phyloP scores from a whole-genome alignment of 2,797 vertebrate species.

The Hydrolagus colliei region DNA sequence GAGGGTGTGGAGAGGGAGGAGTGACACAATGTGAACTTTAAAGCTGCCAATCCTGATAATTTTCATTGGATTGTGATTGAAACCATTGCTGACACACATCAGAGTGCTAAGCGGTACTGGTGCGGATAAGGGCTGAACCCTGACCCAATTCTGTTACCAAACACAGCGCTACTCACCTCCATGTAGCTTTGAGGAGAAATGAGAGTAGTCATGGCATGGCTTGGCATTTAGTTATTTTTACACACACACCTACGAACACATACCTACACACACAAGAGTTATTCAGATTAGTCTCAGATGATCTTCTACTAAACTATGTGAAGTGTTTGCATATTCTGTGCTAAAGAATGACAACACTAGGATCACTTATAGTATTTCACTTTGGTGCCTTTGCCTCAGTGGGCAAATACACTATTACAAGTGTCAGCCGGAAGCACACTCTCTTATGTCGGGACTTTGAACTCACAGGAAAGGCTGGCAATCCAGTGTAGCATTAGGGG shows the following conservation, averaged over 20 bases:
- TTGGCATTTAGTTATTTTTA: conserved; percentile 7
- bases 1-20: too few species aligned
- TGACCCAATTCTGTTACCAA: conserved; percentile 26
- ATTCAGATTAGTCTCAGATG: conserved; percentile 27
- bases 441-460: too few species aligned
- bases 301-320: not conserved
- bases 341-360: not conserved
- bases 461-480: too few species aligned
- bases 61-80: not conserved
- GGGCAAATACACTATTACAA: too few species aligned
- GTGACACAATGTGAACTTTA: not conserved
- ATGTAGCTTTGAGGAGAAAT: not conserved
- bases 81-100: not conserved
- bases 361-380: not conserved
- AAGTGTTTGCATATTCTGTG: not conserved
- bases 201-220: not conserved
- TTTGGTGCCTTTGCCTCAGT: not conserved
- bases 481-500: too few species aligned
- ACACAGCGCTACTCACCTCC: not conserved
- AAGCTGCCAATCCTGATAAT: conserved; percentile 1
- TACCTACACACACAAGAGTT: not conserved
- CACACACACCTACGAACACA: not conserved
- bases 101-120: not conserved
- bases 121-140: conserved; percentile 5
- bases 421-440: too few species aligned